Base-by-base conservation (phyloP, 1,140 invertebrate genomes). In the Drosophila chauvacae region DNA sequence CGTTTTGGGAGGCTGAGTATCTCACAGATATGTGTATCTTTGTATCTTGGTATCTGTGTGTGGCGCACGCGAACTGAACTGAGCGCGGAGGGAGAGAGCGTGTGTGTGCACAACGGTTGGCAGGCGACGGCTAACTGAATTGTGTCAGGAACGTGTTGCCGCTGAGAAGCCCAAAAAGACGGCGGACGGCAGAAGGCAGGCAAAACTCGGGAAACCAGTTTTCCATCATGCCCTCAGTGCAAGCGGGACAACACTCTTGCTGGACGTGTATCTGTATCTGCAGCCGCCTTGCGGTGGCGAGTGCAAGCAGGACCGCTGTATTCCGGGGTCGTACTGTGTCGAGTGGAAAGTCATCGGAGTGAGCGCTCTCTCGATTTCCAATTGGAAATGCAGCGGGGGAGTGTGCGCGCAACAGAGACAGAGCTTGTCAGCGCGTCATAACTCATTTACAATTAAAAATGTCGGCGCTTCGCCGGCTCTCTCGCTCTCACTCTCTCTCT, bases 361-460 rank as follows among this genome's bases (percentile, higher is more conserved):
- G 33, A 28, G 37, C 51, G 41, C 64, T 71, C 69, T 41, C 61
- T 70, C 64, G 18, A 41, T 66, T 70, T 70, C 66, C 66, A 70
- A 76, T 65, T 35, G 73, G 63, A 65, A 56, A 64, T 61, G 48
- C 37, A 76, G 72, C 51, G 64, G 63, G 70, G 78, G 65, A 55
- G 68, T 64, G 44, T 28, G 41, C 35, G 64, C 56, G 74, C 58
- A 80, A 65, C 65, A 63, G 64, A 88, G 84, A 88, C 64, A 58
- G 55, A 51, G 59, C 50, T 48, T 57, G 60, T 73, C 62, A 61
- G 69, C 56, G 83, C 79, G 81, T 91, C 77, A 92, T 92, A 92
- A 92, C 83, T 92, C 91, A 91, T 92, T 91, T 91, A 91, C 91
- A 92, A 92, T 92, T 92, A 92, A 92, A 92, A 92, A 92, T 92